Evolutionary conservation across 2,888 invertebrate species (phyloP), one percentile per base, ranked within the genome.

Genomic region (Sarcophaga subvicina): DNA sequence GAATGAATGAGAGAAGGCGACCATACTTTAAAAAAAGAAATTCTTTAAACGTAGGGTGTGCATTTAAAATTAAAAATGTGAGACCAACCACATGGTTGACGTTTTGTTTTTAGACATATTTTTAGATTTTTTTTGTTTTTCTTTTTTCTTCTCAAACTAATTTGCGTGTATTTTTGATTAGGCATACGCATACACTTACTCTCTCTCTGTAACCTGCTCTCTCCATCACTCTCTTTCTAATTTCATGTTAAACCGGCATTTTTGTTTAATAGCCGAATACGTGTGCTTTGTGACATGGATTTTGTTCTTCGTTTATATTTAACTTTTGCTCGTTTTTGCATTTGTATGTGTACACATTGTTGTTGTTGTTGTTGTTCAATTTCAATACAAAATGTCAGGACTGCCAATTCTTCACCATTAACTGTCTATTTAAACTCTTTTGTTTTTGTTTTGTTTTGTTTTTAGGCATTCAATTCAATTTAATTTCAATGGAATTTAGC

Each of bases 341-440:
- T 37, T 37, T 37, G 37, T 5, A 6, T 37, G 37, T 37, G 6
- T 37, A 1, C 37, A 37, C 37, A 1, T 37, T 37, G 2, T 37
- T 37, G 37, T 37, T 37, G 37, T 37, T 8, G 37, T 37, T 37
- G 37, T 10, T 2, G 37, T 37, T 81, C 37, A 64, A 25, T 81
- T 76, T 70, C 70, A 59, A 76, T 63, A 76, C 37, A 76, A 81
- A 70, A 70, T 70, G 75, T 76, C 75, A 81, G 80, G 75, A 75
- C 62, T 75, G 80, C 75, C 80, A 81, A 81, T 75, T 81, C 49
- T 27, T 22, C 59, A 37, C 63, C 66, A 66, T 25, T 60, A 62
- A 14, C 37, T 75, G 80, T 69, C 80, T 60, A 37, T 60, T 67
- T 4, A 45, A 73, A 59, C 27, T 59, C 60, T 72, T 37, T 37